phyloP scores from a whole-genome alignment of 2,113 vertebrate genomes.

The Euleptes europaea region DNA sequence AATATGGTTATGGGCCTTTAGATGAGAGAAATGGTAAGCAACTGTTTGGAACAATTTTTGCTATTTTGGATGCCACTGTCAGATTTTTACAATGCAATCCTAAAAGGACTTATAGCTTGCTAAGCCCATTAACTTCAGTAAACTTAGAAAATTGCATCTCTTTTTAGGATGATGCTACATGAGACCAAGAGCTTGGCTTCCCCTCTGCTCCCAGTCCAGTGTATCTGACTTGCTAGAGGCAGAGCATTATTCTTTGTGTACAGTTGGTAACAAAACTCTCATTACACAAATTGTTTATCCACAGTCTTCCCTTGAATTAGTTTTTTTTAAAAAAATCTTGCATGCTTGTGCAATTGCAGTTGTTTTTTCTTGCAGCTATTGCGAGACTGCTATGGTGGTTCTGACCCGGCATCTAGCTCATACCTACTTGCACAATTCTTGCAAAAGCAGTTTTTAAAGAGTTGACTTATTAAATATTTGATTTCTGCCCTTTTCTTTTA shows the following conservation, averaged over 20 bases:
- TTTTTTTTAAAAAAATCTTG: neutral
- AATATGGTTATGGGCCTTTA: neutral
- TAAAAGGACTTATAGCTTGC: no score
- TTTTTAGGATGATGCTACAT: no score
- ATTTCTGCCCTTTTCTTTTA: no score
- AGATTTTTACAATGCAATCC: no score
- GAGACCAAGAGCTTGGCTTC: neutral
- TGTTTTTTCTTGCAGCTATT: neutral
- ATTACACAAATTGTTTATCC: neutral
- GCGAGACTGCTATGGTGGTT: neutral
- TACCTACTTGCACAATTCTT: neutral
- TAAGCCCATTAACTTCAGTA: no score
- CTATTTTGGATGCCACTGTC: no score
- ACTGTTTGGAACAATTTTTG: neutral
- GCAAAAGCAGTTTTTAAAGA: neutral
- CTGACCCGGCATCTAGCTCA: neutral
- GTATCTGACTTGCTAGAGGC: neutral
- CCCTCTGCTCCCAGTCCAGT: neutral
- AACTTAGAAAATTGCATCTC: no score
- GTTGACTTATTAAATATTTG: no score
- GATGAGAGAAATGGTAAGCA: neutral
- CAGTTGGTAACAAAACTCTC: no score
- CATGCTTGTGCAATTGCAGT: neutral
- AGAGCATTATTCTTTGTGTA: neutral
- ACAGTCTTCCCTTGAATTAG: neutral